These are phyloP conservation scores for Melinaea marsaeus DNA, from an alignment of 2,888 invertebrate genomes.

Conservation along the genomic window DNA sequence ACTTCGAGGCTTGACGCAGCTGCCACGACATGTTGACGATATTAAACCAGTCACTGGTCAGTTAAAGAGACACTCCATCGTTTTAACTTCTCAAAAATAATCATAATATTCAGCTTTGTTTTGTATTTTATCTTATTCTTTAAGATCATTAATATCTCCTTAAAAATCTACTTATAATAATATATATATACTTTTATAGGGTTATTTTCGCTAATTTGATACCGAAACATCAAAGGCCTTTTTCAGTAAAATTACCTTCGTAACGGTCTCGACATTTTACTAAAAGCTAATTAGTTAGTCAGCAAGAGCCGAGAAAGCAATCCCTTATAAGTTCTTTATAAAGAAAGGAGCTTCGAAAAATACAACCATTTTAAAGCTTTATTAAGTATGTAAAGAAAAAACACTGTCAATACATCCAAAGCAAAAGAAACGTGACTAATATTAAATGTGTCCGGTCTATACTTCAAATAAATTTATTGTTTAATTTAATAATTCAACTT, in stretches of 20 bases:
- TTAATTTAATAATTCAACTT: too few relatives aligned
- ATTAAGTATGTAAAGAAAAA: not conserved
- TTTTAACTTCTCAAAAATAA: not conserved
- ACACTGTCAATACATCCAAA: not conserved
- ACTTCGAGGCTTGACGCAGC: slow-evolving; percentile 19
- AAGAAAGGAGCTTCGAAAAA: not conserved
- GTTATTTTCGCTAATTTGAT: not conserved
- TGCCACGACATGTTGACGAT: slow-evolving; percentile 21
- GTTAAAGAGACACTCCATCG: not conserved
- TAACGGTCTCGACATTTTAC: slow-evolving; percentile 1
- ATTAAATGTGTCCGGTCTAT: too few relatives aligned
- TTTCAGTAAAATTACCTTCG: not conserved
- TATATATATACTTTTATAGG: too few relatives aligned
- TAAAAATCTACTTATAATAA: too few relatives aligned
- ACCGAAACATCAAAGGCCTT: not conserved
- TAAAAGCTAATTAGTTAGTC: slow-evolving; percentile 5
- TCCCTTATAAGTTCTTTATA: slow-evolving; percentile 6
- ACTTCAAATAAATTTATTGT: too few relatives aligned
- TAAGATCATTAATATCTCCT: too few relatives aligned
- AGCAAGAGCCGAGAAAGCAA: not conserved
- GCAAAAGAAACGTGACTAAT: too few relatives aligned
- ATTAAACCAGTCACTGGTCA: slow-evolving; percentile 9
- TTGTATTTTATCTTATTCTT: too few relatives aligned
- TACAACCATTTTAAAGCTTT: not conserved
- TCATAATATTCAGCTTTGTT: too few relatives aligned